Conservation (phyloP, 2,797 vertebrate genomes). For the Phoxinus dragarum region DNA sequence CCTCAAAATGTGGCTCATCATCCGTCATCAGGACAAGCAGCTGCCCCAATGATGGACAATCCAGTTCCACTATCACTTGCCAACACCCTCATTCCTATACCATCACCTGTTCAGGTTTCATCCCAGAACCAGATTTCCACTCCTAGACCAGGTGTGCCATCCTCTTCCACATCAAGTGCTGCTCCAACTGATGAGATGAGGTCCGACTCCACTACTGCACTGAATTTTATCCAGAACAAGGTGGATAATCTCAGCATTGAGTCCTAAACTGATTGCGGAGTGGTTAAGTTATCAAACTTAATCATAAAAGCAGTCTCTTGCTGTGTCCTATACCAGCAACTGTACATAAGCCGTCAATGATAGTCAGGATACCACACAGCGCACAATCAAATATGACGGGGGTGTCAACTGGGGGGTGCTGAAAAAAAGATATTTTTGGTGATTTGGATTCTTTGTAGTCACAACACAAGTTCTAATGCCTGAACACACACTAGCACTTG, state of each 20-base stretch:
- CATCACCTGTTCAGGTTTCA: slow-evolving; percentile 50
- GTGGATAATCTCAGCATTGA: slow-evolving; percentile 50
- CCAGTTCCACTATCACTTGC: slow-evolving; percentile 46
- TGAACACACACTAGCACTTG: slow-evolving; percentile 31
- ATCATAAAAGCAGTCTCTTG: background rate
- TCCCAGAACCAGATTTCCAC: slow-evolving; percentile 13
- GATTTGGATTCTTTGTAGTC: slow-evolving; percentile 35
- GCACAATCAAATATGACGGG: background rate
- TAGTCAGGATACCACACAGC: background rate
- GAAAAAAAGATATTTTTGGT: background rate
- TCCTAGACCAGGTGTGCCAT: slow-evolving; percentile 1
- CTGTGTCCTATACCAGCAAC: background rate
- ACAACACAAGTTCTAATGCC: slow-evolving; percentile 23
- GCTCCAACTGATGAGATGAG: background rate
- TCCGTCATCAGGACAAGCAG: slow-evolving; percentile 42
- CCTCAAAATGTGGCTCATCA: slow-evolving; percentile 51
- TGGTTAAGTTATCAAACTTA: background rate
- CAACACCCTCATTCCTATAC: slow-evolving; percentile 50
- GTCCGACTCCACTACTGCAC: background rate
- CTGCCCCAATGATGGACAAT: slow-evolving; percentile 51
- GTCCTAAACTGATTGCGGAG: background rate
- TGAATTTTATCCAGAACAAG: slow-evolving; percentile 38
- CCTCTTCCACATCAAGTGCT: slow-evolving; percentile 31
- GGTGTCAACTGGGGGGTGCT: background rate
- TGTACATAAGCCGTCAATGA: background rate